Evolutionary conservation across 1,140 invertebrate genomes (phyloP).

Genomic region (Drosophila miranda): DNA sequence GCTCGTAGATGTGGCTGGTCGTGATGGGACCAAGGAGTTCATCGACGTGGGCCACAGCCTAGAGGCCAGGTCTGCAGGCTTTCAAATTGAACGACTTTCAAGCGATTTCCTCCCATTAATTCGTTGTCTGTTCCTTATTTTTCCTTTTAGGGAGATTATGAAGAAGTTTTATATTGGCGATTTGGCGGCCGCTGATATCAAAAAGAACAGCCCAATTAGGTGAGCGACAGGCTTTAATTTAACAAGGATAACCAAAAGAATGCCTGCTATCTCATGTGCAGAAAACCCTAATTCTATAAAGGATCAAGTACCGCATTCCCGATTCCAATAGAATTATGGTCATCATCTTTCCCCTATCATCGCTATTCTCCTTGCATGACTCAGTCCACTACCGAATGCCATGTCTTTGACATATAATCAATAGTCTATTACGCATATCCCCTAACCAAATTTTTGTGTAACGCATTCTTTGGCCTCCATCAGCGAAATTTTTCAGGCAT

Average conservation of each 20-base stretch:
- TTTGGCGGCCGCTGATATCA: conserved; percentile 78
- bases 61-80: conserved; percentile 86
- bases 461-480: too few species aligned
- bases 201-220: conserved; percentile 54
- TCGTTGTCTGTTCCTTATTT: not conserved
- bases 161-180: conserved; percentile 94
- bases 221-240: conserved; percentile 25
- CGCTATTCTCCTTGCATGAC: too few species aligned
- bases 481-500: too few species aligned
- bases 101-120: not conserved
- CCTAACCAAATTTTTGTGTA: too few species aligned
- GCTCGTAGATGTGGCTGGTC: conserved; percentile 89
- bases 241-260: too few species aligned
- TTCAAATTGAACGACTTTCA: conserved; percentile 1
- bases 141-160: conserved; percentile 88
- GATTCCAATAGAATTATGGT: too few species aligned
- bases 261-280: not conserved
- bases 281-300: too few species aligned
- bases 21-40: conserved; percentile 90
- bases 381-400: too few species aligned
- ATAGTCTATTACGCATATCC: too few species aligned
- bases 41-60: conserved; percentile 93
- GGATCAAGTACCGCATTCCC: too few species aligned
- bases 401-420: too few species aligned
- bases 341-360: too few species aligned